Evolutionary conservation across 2,888 invertebrate species (phyloP).

Genomic region (Amphipyra berbera): DNA sequence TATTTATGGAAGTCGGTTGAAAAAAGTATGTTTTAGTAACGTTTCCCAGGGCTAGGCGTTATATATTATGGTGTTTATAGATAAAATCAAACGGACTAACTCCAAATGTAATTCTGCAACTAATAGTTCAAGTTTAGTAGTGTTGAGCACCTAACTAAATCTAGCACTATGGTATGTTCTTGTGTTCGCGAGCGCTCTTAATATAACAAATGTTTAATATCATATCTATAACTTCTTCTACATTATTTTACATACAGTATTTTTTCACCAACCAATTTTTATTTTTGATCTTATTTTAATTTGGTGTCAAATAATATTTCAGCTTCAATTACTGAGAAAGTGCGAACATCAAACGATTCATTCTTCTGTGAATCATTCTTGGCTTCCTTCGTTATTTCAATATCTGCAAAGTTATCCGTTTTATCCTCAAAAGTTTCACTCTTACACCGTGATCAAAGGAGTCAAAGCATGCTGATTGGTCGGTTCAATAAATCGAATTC

Average conservation of each 20-base stretch:
- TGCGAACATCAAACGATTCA: not conserved
- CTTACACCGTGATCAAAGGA: not conserved
- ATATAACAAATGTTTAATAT: not conserved
- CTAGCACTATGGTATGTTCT: too few relatives aligned
- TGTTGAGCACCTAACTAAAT: too few relatives aligned
- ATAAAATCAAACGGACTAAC: too few relatives aligned
- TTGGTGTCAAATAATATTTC: constrained; percentile 26
- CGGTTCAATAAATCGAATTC: constrained; percentile 10
- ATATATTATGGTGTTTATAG: too few relatives aligned
- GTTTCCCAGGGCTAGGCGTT: too few relatives aligned
- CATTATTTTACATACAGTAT: too few relatives aligned
- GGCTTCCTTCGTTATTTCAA: constrained; percentile 8
- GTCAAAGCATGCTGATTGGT: not conserved
- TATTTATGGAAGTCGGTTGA: too few relatives aligned
- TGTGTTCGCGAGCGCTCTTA: too few relatives aligned
- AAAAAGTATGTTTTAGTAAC: too few relatives aligned
- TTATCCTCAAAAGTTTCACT: constrained; percentile 14
- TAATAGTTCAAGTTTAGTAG: too few relatives aligned
- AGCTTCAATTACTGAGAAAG: constrained; percentile 29
- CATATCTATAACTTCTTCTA: not conserved
- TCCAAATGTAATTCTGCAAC: too few relatives aligned
- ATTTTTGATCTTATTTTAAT: constrained; percentile 17
- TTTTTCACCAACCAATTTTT: constrained; percentile 2
- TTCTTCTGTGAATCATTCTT: constrained; percentile 14
- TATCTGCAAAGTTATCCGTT: constrained; percentile 6